Percentiles rank a stretch among this genome's conserved stretches.
phyloP scores from a whole-genome alignment of 30 jellyfish, hydroid and myxozoan genomes.

The Rhopilema esculentum region DNA sequence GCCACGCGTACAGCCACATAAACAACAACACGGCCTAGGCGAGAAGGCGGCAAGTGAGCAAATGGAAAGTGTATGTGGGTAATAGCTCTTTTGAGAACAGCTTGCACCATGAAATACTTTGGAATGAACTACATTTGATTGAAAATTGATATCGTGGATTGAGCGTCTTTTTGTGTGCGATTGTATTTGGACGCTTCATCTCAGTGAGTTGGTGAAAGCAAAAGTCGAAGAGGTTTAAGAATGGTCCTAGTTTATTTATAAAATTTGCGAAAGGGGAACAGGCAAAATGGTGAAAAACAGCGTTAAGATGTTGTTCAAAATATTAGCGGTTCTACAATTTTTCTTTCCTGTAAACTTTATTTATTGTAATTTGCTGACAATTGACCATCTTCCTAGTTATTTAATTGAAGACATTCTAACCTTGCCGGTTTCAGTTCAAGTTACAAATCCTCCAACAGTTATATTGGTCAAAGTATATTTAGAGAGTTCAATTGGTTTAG shows the following conservation, averaged over 20 bases:
- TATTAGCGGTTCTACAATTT: neutral
- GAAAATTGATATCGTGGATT: too few relatives aligned
- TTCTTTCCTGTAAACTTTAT: neutral
- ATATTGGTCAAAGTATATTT: neutral
- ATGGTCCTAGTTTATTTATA: neutral
- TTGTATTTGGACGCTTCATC: too few relatives aligned
- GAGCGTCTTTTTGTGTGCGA: too few relatives aligned
- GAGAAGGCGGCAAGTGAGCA: constrained; percentile 26
- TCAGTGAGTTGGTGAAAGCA: neutral
- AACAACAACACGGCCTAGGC: constrained; percentile 3
- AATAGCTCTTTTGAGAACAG: too few relatives aligned
- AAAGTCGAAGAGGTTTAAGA: neutral
- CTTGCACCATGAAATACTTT: too few relatives aligned
- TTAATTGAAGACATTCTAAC: neutral
- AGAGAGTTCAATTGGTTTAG: constrained; percentile 24
- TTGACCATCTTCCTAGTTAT: neutral
- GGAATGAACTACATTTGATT: too few relatives aligned
- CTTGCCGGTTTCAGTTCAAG: neutral
- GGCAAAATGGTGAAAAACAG: neutral
- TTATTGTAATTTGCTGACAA: neutral
- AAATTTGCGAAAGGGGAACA: neutral
- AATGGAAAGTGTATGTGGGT: neutral
- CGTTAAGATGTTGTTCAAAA: neutral
- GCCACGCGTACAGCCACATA: constrained; percentile 44
- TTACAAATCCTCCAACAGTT: neutral